Evolutionary conservation across 2,797 vertebrate species (phyloP), one percentile per base, ranked within the genome.

Genomic region (Odontamblyopus lacepedii): DNA sequence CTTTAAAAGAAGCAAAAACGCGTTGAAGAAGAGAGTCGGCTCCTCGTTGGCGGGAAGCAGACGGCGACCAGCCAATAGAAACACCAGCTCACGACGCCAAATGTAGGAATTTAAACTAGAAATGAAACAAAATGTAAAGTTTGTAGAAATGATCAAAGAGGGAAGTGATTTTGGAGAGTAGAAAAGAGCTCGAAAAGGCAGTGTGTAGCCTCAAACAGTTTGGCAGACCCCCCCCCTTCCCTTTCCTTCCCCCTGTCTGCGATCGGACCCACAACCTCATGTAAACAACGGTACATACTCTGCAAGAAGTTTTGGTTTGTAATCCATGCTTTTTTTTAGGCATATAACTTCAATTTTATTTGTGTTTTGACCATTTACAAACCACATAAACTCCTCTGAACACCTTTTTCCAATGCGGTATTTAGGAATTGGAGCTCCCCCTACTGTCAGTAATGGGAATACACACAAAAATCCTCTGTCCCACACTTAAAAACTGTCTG

Each of bases 201-300:
- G 93, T 94, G 93, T 84, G 83, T 85, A 93, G 92, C 91, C 93
- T 88, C 87, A 83, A 92, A 91, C 83, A 81, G 85, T 90, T 89
- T 85, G 82, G 87, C 83, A 79, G 86, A 69, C 83, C 77, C 68
- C 64, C 80, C 44, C 41, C 7, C 38, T 5, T 7, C 11, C 41
- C 2, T 12, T 12, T 2, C 44, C 44, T 16, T 71, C 30, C 32
- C 51, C 69, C 63, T 72, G 9, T 27, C 57, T 16, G 13, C 15
- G 3, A 30, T 61, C 16, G 15, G 27, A 60, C 57, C 61, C 30
- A 2, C 16, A 4, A 3, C 23, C 26, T 59, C 26, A 13, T 1
- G 13, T 26, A 26, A 63, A 63, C 7, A 9, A 32, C 16, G 57
- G 13, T n/a, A 4, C 30, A 38, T 35, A 63, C 30, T 35, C 61